Evolutionary conservation across 2,888 invertebrate genomes (phyloP).

Genomic region (Chrysolina oricalcia): DNA sequence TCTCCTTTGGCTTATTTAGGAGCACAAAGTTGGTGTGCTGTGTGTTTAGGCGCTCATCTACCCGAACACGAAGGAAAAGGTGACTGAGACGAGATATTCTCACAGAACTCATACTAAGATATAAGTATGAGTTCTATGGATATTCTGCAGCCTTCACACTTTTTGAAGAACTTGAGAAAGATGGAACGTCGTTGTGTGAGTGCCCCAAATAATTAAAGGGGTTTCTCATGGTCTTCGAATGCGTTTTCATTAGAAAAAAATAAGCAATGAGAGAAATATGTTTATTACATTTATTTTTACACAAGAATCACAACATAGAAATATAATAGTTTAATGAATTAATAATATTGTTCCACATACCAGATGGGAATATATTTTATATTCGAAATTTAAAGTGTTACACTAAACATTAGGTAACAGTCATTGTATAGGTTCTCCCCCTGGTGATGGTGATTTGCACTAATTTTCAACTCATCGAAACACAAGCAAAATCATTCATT

Average conservation of each 20-base stretch:
- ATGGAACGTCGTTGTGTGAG: no score
- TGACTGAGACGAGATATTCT: no score
- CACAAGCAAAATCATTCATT: background rate
- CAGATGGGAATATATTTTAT: slow-evolving; percentile 67
- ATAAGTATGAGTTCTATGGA: no score
- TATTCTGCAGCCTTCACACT: no score
- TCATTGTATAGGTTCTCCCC: background rate
- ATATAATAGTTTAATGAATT: slow-evolving; percentile 65
- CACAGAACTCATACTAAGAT: no score
- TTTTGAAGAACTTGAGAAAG: no score
- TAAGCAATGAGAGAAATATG: slow-evolving; percentile 26
- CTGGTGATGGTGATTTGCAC: background rate
- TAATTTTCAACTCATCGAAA: background rate
- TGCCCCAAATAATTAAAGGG: no score
- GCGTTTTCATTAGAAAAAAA: slow-evolving; percentile 9
- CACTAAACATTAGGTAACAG: slow-evolving; percentile 23
- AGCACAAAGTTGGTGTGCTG: no score
- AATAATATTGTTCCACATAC: slow-evolving; percentile 71
- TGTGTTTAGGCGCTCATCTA: no score
- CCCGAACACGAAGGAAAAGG: no score
- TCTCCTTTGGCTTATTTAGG: no score
- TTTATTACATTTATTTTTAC: slow-evolving; percentile 62
- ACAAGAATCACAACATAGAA: slow-evolving; percentile 70
- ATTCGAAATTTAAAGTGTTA: slow-evolving; percentile 11
- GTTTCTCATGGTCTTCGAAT: no score